Base-by-base conservation (phyloP, 2,888 invertebrate species). In the Drosophila mettleri region DNA sequence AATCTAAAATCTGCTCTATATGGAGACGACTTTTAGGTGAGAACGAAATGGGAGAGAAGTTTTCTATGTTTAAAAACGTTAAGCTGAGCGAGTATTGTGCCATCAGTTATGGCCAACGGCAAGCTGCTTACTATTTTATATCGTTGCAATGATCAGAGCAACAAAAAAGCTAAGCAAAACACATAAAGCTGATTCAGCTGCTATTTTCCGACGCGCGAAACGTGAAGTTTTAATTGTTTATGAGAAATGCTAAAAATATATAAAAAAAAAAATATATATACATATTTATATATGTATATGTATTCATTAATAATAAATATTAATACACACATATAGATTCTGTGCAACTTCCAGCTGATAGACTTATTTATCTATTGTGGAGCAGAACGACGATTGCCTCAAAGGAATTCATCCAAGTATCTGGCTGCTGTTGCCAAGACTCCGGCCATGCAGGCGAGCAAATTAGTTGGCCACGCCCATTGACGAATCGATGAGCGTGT, bases 91-190 rank as follows among this genome's bases (percentile, higher is more conserved):
- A 18, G 45, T 3, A 29, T 45, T 12, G 2, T 24, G 27, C 45
- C 27, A 12, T 29, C 27, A 12, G 45, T 27, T 16, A 0, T 2
- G 45, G 10, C 27, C 16, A 0, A 10, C 2, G 14, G 8, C 8
- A 3, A 22, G 9, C 2, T 10, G 12, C 3, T 29, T 10, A 16
- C 27, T 45, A 45, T 18, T 27, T 20, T 8, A 27, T 39, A 18
- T 27, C 51, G 14, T 39, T 39, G 39, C 60, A 45, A 59, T 51
- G 45, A 48, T 52, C 48, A 55, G 58, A 51, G 46, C 22, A 53
- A 29, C 16, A 27, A 9, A 38, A 29, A 43, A 5, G 20, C 16
- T 12, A 43, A 38, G 41, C 36, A 71, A 57, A 5, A 24, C 51
- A 22, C 16, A 43, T 34, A 36, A 55, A 43, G 61, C 58, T 10